phyloP scores from a whole-genome alignment of 2,113 vertebrate species.

The Pomatorhinus ruficollis region DNA sequence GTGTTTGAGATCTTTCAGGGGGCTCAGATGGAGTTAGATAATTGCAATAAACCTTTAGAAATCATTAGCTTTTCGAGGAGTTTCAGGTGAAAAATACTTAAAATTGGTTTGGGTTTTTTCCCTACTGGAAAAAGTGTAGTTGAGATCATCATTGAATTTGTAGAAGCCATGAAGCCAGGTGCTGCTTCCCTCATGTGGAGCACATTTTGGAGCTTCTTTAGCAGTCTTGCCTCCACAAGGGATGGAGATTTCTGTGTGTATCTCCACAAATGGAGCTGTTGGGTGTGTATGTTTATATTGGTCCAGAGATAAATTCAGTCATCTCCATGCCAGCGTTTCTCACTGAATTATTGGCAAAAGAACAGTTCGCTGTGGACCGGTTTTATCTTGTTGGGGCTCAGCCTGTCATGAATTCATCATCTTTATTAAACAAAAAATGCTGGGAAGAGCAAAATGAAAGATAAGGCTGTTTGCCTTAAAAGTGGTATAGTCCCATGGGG shows the following conservation, averaged over 20 bases:
- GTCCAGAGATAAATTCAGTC: background rate
- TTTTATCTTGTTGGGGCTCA: conserved; percentile 1
- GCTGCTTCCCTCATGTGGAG: background rate
- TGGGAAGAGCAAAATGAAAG: conserved; percentile 1
- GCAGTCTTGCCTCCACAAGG: background rate
- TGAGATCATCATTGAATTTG: background rate
- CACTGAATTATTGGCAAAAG: background rate
- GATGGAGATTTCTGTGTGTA: background rate
- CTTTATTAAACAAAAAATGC: conserved; percentile 28
- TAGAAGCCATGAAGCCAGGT: background rate
- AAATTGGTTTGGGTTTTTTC: background rate
- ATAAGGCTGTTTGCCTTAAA: conserved; percentile 10
- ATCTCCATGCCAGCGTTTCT: background rate
- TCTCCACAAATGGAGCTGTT: background rate
- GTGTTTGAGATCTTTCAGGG: background rate
- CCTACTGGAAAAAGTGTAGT: background rate
- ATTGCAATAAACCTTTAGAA: background rate
- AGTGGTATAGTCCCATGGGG: background rate
- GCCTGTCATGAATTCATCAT: conserved; percentile 27
- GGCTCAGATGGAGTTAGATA: background rate
- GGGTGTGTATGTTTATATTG: background rate
- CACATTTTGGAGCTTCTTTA: background rate
- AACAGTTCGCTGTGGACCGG: background rate
- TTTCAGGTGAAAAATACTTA: background rate
- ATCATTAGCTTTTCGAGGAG: background rate